phyloP scores from a whole-genome alignment of 2,888 invertebrate genomes.

The Phalangium opilio region DNA sequence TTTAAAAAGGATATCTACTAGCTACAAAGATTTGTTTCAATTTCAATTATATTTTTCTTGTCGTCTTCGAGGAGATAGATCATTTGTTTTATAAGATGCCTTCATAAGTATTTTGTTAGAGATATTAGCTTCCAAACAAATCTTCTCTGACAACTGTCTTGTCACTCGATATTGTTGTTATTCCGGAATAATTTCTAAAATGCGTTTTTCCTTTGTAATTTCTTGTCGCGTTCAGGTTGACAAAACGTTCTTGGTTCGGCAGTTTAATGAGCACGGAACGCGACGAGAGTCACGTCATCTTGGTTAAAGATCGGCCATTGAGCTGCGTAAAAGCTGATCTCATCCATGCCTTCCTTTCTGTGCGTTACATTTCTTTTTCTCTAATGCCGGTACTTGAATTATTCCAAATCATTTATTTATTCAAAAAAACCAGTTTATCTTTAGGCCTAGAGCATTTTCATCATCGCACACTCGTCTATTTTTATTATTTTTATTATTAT shows the following conservation, averaged over 20 bases:
- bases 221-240: conserved; percentile 38
- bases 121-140: no score
- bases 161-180: no score
- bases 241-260: conserved; percentile 98
- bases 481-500: no score
- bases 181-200: no score
- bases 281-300: conserved; percentile 85
- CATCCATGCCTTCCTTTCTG: conserved; percentile 95
- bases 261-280: conserved; percentile 69
- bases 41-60: not conserved
- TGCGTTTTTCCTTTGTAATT: not conserved
- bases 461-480: no score
- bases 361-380: conserved; percentile 38
- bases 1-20: not conserved
- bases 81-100: conserved; percentile 7
- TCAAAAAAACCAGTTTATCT: no score
- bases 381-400: no score
- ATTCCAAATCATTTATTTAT: no score
- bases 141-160: no score
- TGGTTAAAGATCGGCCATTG: conserved; percentile 89
- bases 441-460: no score
- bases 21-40: not conserved
- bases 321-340: conserved; percentile 96
- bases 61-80: conserved; percentile 4
- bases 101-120: no score